Percentiles rank a stretch among this genome's conserved stretches.
phyloP scores from a whole-genome alignment of 2,888 invertebrate species.

The Cheiracanthium punctorium region DNA sequence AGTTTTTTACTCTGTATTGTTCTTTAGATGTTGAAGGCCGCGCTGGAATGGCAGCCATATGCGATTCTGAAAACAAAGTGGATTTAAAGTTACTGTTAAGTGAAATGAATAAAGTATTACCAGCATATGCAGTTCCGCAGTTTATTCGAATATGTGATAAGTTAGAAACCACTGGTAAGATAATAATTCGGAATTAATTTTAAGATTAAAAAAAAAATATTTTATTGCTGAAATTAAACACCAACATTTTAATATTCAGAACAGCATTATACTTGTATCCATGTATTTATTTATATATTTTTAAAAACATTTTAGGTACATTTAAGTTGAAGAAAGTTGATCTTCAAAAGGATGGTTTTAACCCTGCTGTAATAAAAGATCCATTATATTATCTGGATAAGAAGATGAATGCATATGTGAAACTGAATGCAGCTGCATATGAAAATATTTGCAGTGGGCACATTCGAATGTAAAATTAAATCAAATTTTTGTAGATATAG shows the following conservation, averaged over 20 bases:
- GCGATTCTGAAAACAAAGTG: conserved; percentile 74
- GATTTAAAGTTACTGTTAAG: conserved; percentile 73
- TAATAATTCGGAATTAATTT: too few relatives aligned
- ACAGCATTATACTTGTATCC: too few relatives aligned
- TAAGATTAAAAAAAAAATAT: too few relatives aligned
- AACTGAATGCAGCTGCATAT: conserved; percentile 82
- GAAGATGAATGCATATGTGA: conserved; percentile 55
- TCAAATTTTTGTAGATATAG: background rate
- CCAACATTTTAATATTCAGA: too few relatives aligned
- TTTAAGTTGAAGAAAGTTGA: conserved; percentile 94
- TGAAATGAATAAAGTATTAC: conserved; percentile 75
- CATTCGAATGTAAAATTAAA: conserved; percentile 74
- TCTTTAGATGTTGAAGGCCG: conserved; percentile 78
- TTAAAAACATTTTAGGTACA: conserved; percentile 84
- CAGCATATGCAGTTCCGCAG: conserved; percentile 78
- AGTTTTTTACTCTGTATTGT: too few relatives aligned
- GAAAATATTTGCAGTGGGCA: conserved; percentile 84
- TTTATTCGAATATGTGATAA: conserved; percentile 78
- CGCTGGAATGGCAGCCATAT: conserved; percentile 79
- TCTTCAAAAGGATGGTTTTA: conserved; percentile 89
- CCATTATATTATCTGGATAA: conserved; percentile 71
- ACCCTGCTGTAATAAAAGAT: conserved; percentile 76
- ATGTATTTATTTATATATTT: too few relatives aligned
- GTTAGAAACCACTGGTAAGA: conserved; percentile 78
- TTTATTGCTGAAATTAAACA: too few relatives aligned